Evolutionary conservation across 1,140 invertebrate genomes (phyloP).

Genomic region (Tetragonula clypearis): DNA sequence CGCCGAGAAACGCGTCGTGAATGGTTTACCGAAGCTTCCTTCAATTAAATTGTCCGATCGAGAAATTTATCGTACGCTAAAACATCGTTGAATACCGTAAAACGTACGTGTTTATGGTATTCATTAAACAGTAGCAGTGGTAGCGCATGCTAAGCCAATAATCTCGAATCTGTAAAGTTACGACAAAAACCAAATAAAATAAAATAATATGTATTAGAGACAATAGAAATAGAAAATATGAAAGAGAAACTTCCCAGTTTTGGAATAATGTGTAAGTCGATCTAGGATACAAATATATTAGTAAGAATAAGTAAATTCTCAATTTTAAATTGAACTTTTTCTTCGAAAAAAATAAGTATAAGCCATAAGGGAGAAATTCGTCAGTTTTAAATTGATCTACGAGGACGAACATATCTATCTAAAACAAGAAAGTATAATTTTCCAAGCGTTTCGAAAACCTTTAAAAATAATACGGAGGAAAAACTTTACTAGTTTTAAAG

Average conservation of each 20-base stretch:
- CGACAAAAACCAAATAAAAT: background rate
- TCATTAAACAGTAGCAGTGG: background rate
- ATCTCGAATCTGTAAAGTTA: background rate
- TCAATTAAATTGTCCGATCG: slow-evolving; percentile 20
- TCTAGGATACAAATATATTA: too few species aligned
- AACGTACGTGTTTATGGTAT: background rate
- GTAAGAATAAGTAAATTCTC: too few species aligned
- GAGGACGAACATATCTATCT: too few species aligned
- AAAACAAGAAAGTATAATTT: too few species aligned
- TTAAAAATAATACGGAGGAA: background rate
- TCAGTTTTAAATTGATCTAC: too few species aligned
- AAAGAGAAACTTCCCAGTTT: too few species aligned
- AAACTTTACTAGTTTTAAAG: background rate
- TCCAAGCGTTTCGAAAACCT: too few species aligned
- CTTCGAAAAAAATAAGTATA: too few species aligned
- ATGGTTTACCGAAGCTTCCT: slow-evolving; percentile 1
- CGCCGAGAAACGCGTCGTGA: background rate
- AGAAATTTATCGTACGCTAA: slow-evolving; percentile 17
- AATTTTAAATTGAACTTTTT: too few species aligned
- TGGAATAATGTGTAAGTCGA: too few species aligned
- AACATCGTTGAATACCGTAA: background rate
- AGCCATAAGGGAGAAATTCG: too few species aligned
- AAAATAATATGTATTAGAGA: background rate
- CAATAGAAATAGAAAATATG: background rate
- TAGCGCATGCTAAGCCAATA: background rate